Conservation (phyloP, 1,140 invertebrate species). For the Palaemon carinicauda region DNA sequence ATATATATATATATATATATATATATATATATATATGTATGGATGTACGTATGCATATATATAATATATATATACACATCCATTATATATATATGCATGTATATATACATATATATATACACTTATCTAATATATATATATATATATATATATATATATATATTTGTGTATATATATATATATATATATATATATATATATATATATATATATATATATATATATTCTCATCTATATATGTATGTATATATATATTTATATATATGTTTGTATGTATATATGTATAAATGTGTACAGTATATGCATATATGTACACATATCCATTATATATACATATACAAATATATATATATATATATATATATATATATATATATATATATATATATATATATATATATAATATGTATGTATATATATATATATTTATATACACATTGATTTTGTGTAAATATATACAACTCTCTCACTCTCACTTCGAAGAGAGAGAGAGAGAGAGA, state of each 20-base stretch:
- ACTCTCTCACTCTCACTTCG: background rate
- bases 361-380: constrained; percentile 1
- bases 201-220: constrained; percentile 33
- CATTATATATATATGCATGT: constrained; percentile 26
- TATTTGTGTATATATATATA: background rate
- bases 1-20: too few relatives aligned
- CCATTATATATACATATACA: too few relatives aligned
- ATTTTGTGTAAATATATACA: background rate
- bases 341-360: background rate
- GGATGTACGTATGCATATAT: background rate
- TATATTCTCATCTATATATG: constrained; percentile 18
- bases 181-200: background rate
- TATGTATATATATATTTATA: constrained; percentile 17
- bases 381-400: constrained; percentile 32
- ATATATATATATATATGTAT: background rate
- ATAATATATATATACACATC: background rate
- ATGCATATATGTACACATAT: too few relatives aligned
- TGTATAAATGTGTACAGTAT: too few relatives aligned
- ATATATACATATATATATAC: background rate
- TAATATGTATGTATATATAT: constrained; percentile 17
- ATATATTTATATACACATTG: background rate
- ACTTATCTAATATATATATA: too few relatives aligned
- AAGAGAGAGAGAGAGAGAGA: background rate
- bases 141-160: background rate
- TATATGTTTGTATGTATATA: background rate